Percentiles rank a stretch among this genome's conserved stretches.
Evolutionary conservation across 2,888 invertebrate species (phyloP).

Genomic region (Sabatieria punctata): DNA sequence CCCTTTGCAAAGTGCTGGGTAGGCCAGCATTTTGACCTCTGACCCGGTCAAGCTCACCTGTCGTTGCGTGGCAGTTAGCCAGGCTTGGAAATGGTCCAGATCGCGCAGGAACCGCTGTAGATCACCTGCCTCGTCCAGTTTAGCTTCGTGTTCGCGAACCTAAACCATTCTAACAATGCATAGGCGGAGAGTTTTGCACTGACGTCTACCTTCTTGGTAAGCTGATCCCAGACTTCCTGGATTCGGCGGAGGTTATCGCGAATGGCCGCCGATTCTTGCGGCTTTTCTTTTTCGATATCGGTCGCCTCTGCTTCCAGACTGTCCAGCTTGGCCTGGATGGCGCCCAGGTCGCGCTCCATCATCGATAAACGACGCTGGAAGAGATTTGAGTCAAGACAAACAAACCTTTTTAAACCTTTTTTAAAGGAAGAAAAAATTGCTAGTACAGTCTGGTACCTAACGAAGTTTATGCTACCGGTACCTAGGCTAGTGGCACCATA

Average conservation of each 20-base stretch:
- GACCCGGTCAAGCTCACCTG: too few species aligned
- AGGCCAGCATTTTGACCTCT: too few species aligned
- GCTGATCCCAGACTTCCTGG: conserved; percentile 80
- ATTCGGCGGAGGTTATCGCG: conserved; percentile 77
- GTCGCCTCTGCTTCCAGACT: conserved; percentile 82
- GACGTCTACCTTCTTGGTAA: conserved; percentile 90
- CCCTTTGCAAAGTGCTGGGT: too few species aligned
- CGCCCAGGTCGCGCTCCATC: conserved; percentile 96
- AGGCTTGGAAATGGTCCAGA: conserved; percentile 96
- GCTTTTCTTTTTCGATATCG: conserved; percentile 75
- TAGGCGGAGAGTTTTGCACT: too few species aligned
- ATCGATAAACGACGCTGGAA: conserved; percentile 74
- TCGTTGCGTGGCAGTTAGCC: conserved; percentile 97
- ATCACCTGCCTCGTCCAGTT: conserved; percentile 95
- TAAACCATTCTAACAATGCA: too few species aligned
- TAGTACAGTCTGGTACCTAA: too few species aligned
- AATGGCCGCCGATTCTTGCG: conserved; percentile 67
- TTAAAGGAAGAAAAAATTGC: too few species aligned
- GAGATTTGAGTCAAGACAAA: neutral
- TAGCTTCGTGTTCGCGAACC: conserved; percentile 73
- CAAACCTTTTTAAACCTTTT: too few species aligned
- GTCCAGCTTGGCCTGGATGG: conserved; percentile 80
- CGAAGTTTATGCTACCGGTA: too few species aligned
- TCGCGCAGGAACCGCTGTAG: conserved; percentile 92
- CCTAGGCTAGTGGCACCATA: too few species aligned